These are phyloP conservation scores for Champsocephalus gunnari DNA, from an alignment of 2,797 vertebrate species.

Conservation along the genomic window DNA sequence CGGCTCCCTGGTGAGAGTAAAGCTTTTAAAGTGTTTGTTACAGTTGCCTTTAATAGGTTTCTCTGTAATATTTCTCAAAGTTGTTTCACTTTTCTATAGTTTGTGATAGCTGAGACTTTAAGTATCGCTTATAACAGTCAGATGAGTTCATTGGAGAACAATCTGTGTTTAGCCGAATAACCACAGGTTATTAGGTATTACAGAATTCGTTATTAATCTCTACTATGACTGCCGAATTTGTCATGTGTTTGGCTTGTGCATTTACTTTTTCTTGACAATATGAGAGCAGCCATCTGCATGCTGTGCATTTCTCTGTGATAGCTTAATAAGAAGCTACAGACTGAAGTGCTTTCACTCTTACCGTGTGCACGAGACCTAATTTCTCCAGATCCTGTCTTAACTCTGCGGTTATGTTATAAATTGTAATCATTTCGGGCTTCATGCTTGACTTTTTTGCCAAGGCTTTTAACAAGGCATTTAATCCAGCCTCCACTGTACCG, in stretches of 20 bases:
- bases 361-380: background rate
- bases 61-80: background rate
- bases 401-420: background rate
- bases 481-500: too few species aligned
- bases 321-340: background rate
- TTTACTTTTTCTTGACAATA: slow-evolving; percentile 6
- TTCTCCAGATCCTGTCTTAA: background rate
- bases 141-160: background rate
- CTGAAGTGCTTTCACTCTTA: background rate
- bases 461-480: too few species aligned
- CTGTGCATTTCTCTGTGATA: background rate
- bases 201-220: background rate
- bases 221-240: background rate
- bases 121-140: background rate
- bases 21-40: slow-evolving; percentile 17
- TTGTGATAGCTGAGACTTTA: background rate
- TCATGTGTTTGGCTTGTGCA: background rate
- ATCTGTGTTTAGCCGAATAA: slow-evolving; percentile 1
- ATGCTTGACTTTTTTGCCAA: too few species aligned
- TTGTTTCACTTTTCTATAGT: background rate
- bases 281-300: background rate
- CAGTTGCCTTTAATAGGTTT: background rate
- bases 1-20: background rate
- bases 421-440: too few species aligned
- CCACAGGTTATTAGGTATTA: background rate